Evolutionary conservation across 2,113 vertebrate genomes (phyloP).

Genomic region (Misgurnus anguillicaudatus): DNA sequence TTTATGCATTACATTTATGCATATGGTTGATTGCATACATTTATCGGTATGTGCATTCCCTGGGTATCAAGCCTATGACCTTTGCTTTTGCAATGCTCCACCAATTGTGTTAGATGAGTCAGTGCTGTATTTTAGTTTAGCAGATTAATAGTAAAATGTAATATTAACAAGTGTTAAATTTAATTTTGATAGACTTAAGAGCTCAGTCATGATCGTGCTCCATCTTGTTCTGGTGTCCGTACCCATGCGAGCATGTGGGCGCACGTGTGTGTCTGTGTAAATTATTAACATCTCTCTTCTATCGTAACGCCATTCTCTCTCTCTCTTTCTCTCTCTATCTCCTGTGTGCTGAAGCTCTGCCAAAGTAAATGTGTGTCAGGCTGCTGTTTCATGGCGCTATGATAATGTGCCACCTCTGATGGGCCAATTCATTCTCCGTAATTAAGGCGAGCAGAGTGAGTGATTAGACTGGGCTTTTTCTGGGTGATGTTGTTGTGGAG

Average conservation of each 20-base stretch:
- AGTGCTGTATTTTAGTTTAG: background rate
- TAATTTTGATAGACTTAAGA: conserved; percentile 12
- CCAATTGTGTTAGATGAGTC: too few relatives aligned
- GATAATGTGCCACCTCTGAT: conserved; percentile 39
- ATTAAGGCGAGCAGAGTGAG: conserved; percentile 45
- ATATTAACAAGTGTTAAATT: background rate
- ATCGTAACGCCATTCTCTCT: conserved; percentile 6
- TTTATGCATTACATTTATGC: too few relatives aligned
- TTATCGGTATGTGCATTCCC: too few relatives aligned
- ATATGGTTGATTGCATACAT: too few relatives aligned
- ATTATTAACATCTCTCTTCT: conserved; percentile 28
- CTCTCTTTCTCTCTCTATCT: background rate
- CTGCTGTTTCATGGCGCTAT: conserved; percentile 18
- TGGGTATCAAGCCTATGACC: too few relatives aligned
- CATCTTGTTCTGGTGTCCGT: background rate
- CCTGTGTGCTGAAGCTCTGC: conserved; percentile 9
- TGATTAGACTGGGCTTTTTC: conserved; percentile 42
- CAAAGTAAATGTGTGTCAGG: conserved; percentile 20
- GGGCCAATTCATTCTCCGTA: conserved; percentile 46
- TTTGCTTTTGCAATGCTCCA: too few relatives aligned
- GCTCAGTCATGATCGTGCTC: background rate
- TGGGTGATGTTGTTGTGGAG: conserved; percentile 39
- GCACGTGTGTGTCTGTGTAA: background rate
- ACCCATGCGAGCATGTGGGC: too few relatives aligned
- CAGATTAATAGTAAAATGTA: background rate